phyloP scores from a whole-genome alignment of 2,113 vertebrate species.

The Prolemur simus region DNA sequence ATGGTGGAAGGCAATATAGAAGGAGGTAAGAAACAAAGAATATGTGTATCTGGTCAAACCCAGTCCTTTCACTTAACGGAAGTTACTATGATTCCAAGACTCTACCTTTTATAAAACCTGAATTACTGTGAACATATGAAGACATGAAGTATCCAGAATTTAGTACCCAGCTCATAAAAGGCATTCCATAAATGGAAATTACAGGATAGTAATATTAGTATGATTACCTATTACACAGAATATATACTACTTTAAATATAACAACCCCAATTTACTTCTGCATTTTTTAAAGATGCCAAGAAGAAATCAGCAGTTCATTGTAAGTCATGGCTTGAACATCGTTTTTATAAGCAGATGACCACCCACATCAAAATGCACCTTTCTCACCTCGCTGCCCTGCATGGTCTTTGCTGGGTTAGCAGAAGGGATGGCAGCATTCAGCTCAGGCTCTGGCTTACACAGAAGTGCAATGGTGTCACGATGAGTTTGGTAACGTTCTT shows the following conservation, averaged over 20 bases:
- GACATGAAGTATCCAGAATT: background rate
- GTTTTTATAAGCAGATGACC: background rate
- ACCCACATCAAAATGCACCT: background rate
- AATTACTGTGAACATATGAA: background rate
- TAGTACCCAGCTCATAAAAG: background rate
- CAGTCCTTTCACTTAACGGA: background rate
- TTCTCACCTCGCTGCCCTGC: conserved; percentile 95
- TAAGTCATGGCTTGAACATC: background rate
- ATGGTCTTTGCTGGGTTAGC: conserved; percentile 97
- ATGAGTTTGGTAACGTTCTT: conserved; percentile 92
- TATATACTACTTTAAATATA: background rate
- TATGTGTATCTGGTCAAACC: background rate
- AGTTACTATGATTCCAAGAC: background rate
- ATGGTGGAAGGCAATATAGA: background rate
- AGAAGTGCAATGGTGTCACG: conserved; percentile 94
- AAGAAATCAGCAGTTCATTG: background rate
- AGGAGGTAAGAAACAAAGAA: background rate
- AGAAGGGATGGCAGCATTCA: conserved; percentile 95
- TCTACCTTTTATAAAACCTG: conserved; percentile 22
- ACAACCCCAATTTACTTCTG: background rate
- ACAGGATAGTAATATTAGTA: background rate
- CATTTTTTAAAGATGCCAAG: background rate
- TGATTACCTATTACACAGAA: background rate
- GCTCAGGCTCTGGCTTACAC: conserved; percentile 93
- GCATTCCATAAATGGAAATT: background rate